Base-by-base conservation (phyloP, 1,140 invertebrate species). In the Tenebrio molitor region DNA sequence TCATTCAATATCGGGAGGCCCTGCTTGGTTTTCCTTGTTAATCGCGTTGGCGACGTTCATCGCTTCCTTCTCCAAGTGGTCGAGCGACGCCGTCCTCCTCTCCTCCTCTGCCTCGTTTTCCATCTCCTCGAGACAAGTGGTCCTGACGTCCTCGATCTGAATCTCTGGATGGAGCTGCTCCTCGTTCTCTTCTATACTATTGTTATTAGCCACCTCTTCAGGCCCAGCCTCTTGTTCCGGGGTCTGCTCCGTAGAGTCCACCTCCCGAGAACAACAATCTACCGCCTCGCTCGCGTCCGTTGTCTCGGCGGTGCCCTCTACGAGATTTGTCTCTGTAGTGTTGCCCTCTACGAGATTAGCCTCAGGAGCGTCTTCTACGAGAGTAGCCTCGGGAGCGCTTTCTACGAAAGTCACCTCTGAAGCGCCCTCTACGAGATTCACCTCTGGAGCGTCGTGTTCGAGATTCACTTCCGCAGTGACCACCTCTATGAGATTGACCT, bases 51-150 rank as follows among this genome's bases (percentile, higher is more conserved):
- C 50, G 10, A 58, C 50, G 19, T 25, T 58, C 50, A 58, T 58
- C 4, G 50, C 50, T 6, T 58, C 50, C 12, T 58, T 58, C 23
- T 58, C 50, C 19, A 58, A 15, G 23, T 58, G 50, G 19, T 58
- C 23, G 6, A 58, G 23, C 4, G 50, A 58, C 14, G 50, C 15
- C 23, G 23, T 58, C 19, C 50, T 29, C 19, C 50, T 12, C 14
- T 58, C 36, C 36, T 39, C 36, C 12, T 39, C 36, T 2, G 36
- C 12, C 36, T 39, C 5, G 5, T 39, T 5, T 5, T 39, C 7
- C 36, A 39, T n/a, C 33, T 16, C 5, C 2, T 65, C 6, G 15
- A 1, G n/a, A 1, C 53, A 63, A 16, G 10, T n/a, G 19, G 2
- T 62, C 29, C 16, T 6, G 15, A 64, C 58, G 10, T 65, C 21